Percentiles rank a stretch among this genome's conserved stretches.
Evolutionary conservation across 2,888 invertebrate genomes (phyloP).

Genomic region (Nebria salina): DNA sequence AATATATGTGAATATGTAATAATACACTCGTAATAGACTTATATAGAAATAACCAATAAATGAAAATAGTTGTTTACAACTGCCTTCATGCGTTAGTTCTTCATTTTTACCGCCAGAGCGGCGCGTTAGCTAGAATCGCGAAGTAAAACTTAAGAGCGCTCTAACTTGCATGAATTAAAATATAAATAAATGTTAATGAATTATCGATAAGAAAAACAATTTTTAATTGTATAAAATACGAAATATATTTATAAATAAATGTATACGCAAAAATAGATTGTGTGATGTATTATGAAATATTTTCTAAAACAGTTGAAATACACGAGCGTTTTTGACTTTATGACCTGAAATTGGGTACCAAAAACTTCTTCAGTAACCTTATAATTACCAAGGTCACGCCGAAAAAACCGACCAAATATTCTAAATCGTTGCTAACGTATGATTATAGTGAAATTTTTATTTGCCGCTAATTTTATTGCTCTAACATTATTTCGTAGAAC

Average conservation of each 20-base stretch:
- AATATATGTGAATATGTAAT: no score
- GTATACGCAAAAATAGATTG: neutral
- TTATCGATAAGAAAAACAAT: no score
- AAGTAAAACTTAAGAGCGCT: no score
- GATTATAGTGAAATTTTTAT: neutral
- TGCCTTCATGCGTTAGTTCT: no score
- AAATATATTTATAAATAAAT: neutral
- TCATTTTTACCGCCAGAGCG: no score
- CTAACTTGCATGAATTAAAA: no score
- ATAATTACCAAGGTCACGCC: neutral
- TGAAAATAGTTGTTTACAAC: no score
- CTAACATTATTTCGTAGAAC: neutral
- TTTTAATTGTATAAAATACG: neutral
- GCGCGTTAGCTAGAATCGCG: no score
- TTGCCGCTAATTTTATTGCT: neutral
- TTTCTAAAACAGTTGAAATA: neutral
- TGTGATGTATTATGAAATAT: neutral
- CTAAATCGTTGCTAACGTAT: neutral
- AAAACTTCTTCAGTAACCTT: constrained; percentile 1
- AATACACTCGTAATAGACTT: no score
- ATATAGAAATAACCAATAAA: no score
- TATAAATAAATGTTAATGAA: no score
- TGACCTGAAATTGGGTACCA: neutral
- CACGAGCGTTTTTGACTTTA: neutral
- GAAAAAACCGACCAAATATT: neutral